Conservation (phyloP, 1,140 invertebrate species). For the Aricia agestis region DNA sequence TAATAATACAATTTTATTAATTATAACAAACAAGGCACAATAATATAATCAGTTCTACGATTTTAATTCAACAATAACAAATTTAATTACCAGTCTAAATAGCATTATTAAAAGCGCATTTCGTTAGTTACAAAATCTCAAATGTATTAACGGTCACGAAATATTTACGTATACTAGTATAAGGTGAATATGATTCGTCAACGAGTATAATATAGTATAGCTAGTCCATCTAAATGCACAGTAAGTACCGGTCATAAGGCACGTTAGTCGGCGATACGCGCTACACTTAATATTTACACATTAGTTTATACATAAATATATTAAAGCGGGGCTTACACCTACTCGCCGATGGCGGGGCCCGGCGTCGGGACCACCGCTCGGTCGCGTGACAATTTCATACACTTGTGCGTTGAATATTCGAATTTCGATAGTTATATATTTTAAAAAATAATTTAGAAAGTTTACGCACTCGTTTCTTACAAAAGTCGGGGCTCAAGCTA, state of each 20-base stretch:
- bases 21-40: background rate
- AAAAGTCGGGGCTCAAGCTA: background rate
- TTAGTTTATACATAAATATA: conserved; percentile 16
- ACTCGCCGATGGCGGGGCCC: background rate
- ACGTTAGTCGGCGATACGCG: conserved; percentile 16
- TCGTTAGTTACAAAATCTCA: background rate
- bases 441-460: background rate
- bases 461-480: background rate
- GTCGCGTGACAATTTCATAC: background rate
- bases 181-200: conserved; percentile 15
- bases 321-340: background rate
- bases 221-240: conserved; percentile 32
- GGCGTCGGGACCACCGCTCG: too few relatives aligned
- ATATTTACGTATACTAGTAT: background rate
- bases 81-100: background rate
- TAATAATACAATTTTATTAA: background rate
- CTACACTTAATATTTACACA: conserved; percentile 11
- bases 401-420: background rate
- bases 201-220: background rate
- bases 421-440: background rate
- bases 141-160: background rate
- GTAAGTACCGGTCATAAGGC: conserved; percentile 26
- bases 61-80: background rate
- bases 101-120: background rate
- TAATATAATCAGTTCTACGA: background rate